These are phyloP conservation scores for Ptilorrhoa leucosticta DNA, from an alignment of 2,113 vertebrate genomes.

Conservation along the genomic window DNA sequence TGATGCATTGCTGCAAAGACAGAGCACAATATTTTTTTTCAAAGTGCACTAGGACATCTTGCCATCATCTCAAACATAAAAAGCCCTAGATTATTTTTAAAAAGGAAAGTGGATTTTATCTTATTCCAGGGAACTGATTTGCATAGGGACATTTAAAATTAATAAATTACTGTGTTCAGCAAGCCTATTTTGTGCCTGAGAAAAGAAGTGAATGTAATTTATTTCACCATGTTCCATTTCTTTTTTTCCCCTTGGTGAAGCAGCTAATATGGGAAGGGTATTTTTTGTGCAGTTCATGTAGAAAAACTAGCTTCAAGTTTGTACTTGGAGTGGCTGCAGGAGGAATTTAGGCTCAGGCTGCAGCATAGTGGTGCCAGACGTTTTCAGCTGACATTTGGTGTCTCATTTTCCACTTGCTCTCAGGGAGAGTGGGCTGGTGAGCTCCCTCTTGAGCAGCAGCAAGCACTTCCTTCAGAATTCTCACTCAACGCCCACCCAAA, in stretches of 20 bases:
- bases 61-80: constrained; percentile 54
- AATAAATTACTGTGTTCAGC: constrained; percentile 54
- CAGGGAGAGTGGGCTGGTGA: not conserved
- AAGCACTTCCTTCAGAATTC: not conserved
- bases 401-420: not conserved
- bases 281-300: not conserved
- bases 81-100: constrained; percentile 62
- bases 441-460: constrained; percentile 4
- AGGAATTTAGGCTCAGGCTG: not conserved
- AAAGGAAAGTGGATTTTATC: constrained; percentile 52
- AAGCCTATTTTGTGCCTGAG: constrained; percentile 52
- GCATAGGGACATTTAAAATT: constrained; percentile 66
- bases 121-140: constrained; percentile 61
- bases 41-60: constrained; percentile 44
- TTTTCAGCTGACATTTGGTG: constrained; percentile 27
- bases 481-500: constrained; percentile 7
- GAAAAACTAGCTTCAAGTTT: not conserved
- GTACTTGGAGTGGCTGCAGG: not conserved
- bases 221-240: constrained; percentile 36
- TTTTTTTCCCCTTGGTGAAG: constrained; percentile 3
- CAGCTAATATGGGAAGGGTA: not conserved
- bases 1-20: constrained; percentile 44
- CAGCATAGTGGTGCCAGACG: not conserved
- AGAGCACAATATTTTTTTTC: constrained; percentile 31
- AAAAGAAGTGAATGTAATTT: constrained; percentile 40